Conservation (phyloP, 2,113 vertebrate genomes). For the Gadus macrocephalus region DNA sequence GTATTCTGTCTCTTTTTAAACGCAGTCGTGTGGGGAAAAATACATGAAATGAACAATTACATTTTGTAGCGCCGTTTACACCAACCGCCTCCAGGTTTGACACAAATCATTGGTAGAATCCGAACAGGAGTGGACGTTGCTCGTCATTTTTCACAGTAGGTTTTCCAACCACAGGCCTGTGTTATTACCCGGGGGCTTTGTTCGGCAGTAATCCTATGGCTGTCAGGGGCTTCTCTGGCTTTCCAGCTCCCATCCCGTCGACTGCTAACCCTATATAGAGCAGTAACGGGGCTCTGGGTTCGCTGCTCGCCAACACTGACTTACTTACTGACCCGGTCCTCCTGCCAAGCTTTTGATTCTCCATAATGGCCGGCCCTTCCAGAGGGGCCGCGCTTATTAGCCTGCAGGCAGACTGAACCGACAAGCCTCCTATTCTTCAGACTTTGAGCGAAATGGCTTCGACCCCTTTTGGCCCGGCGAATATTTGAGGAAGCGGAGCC, state of each 20-base stretch:
- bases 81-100: no score
- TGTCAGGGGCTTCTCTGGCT: background rate
- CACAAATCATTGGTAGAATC: no score
- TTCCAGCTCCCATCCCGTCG: background rate
- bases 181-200: no score
- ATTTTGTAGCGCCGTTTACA: no score
- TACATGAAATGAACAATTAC: no score
- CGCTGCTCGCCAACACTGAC: slow-evolving; percentile 19
- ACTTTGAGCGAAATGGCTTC: slow-evolving; percentile 33
- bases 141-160: no score
- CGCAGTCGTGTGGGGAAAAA: no score
- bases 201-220: no score
- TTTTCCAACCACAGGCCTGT: no score
- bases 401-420: slow-evolving; percentile 21
- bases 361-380: slow-evolving; percentile 12
- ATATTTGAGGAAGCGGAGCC: slow-evolving; percentile 49
- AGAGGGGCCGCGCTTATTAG: slow-evolving; percentile 37
- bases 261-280: slow-evolving; percentile 8
- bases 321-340: slow-evolving; percentile 12
- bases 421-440: slow-evolving; percentile 38
- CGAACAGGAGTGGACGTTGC: no score
- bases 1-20: no score
- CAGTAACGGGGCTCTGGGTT: slow-evolving; percentile 28
- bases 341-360: slow-evolving; percentile 19
- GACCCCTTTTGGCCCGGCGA: slow-evolving; percentile 29